phyloP scores from a whole-genome alignment of 2,888 invertebrate genomes.

The Odiellus spinosus region DNA sequence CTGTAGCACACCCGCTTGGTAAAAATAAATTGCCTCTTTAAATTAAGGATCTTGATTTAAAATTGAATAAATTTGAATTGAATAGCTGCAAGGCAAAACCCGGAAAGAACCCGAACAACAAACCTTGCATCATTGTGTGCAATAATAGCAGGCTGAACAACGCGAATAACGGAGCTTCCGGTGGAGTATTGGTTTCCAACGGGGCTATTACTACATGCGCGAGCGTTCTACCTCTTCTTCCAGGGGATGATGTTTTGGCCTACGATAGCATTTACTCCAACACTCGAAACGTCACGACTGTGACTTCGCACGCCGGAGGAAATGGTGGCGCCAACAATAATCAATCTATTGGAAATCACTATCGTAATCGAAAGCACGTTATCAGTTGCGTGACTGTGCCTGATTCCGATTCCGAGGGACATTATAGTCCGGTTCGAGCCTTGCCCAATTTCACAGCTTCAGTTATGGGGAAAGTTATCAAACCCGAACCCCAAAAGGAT shows the following conservation, averaged over 20 bases:
- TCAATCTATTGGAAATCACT: background rate
- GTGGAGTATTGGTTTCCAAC: constrained; percentile 39
- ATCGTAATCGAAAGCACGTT: constrained; percentile 21
- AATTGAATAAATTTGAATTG: too few species aligned
- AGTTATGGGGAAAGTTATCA: constrained; percentile 19
- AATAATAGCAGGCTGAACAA: too few species aligned
- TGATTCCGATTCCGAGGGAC: constrained; percentile 34
- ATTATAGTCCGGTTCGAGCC: constrained; percentile 20
- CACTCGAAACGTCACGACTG: constrained; percentile 1
- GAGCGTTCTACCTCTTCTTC: constrained; percentile 18
- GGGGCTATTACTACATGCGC: constrained; percentile 15
- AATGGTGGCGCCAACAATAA: constrained; percentile 12
- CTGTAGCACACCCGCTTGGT: background rate
- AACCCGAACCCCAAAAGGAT: constrained; percentile 21
- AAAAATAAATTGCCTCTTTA: background rate
- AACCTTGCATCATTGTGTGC: too few species aligned
- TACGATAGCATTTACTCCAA: constrained; percentile 3
- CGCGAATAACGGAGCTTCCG: too few species aligned
- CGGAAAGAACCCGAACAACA: too few species aligned
- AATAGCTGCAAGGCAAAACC: too few species aligned
- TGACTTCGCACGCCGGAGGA: background rate
- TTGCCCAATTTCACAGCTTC: constrained; percentile 18
- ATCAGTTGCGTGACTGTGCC: constrained; percentile 59
- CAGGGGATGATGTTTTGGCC: constrained; percentile 7
- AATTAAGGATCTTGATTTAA: too few species aligned